phyloP scores from a whole-genome alignment of 2,113 vertebrate genomes.

The Oxyruncus cristatus region DNA sequence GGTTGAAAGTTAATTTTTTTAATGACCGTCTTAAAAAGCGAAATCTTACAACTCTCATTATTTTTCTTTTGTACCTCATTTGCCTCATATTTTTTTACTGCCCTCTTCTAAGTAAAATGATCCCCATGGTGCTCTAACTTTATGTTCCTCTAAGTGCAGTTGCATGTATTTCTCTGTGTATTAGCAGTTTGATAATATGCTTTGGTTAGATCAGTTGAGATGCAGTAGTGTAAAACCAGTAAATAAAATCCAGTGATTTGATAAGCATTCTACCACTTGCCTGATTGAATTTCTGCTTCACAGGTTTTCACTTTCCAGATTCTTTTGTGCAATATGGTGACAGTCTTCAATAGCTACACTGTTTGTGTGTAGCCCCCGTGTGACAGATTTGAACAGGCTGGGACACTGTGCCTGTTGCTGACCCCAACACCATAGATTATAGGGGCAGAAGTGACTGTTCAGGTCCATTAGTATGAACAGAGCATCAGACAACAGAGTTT shows the following conservation, averaged over 20 bases:
- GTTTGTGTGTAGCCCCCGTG: neutral
- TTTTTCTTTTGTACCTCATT: neutral
- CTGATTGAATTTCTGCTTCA: neutral
- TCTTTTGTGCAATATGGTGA: rapidly evolving
- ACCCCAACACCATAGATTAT: neutral
- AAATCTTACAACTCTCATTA: neutral
- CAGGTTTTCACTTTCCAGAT: neutral
- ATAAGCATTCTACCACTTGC: neutral
- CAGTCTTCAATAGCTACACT: rapidly evolving
- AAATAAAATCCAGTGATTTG: neutral
- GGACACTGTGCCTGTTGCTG: neutral
- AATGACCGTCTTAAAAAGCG: neutral
- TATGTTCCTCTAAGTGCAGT: neutral
- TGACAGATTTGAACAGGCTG: neutral
- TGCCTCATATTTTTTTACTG: neutral
- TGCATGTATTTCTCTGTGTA: neutral
- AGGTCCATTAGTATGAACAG: neutral
- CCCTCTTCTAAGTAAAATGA: neutral
- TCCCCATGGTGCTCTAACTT: neutral
- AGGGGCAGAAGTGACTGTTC: neutral
- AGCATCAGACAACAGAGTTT: neutral
- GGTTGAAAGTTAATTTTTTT: slow-evolving; percentile 4
- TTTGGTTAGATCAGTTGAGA: neutral
- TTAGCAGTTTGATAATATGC: neutral
- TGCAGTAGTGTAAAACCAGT: neutral